phyloP scores from a whole-genome alignment of 2,797 vertebrate species.

The Lacerta viridis region DNA sequence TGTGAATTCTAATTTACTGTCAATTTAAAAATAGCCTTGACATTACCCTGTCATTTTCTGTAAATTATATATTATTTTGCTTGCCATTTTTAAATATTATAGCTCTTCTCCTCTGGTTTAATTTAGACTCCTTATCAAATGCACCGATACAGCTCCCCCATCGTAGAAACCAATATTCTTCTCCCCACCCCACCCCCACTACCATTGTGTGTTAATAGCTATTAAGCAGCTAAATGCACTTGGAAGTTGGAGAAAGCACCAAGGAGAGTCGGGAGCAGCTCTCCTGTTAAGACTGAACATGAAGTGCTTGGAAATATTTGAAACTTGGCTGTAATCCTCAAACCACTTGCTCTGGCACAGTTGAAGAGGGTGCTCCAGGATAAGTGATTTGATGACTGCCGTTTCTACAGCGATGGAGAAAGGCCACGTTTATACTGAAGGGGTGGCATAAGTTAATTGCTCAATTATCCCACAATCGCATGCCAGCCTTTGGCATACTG shows the following conservation, averaged over 20 bases:
- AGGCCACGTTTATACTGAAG: conserved; percentile 16
- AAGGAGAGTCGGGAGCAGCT: not conserved
- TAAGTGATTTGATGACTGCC: conserved; percentile 31
- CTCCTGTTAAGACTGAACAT: conserved; percentile 9
- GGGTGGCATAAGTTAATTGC: conserved; percentile 19
- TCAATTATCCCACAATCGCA: not conserved
- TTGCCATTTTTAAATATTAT: conserved; percentile 81
- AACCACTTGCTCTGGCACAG: conserved; percentile 15
- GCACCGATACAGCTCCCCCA: conserved; percentile 59
- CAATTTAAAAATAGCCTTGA: conserved; percentile 79
- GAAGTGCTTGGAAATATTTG: conserved; percentile 30
- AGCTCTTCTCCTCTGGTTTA: conserved; percentile 71
- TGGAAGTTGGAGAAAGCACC: conserved; percentile 28
- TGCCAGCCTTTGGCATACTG: not conserved
- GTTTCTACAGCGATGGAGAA: conserved; percentile 34
- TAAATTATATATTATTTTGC: conserved; percentile 81
- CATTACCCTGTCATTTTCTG: conserved; percentile 81
- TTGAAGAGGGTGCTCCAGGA: conserved; percentile 38
- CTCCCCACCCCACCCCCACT: not conserved
- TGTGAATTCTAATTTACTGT: conserved; percentile 79
- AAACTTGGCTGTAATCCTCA: conserved; percentile 37
- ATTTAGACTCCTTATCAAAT: conserved; percentile 79
- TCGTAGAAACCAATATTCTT: conserved; percentile 58
- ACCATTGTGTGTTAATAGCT: conserved; percentile 36
- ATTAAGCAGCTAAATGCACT: conserved; percentile 40